These are phyloP conservation scores for Acanthopleura granulata DNA, from an alignment of 2,888 invertebrate genomes.

Conservation along the genomic window DNA sequence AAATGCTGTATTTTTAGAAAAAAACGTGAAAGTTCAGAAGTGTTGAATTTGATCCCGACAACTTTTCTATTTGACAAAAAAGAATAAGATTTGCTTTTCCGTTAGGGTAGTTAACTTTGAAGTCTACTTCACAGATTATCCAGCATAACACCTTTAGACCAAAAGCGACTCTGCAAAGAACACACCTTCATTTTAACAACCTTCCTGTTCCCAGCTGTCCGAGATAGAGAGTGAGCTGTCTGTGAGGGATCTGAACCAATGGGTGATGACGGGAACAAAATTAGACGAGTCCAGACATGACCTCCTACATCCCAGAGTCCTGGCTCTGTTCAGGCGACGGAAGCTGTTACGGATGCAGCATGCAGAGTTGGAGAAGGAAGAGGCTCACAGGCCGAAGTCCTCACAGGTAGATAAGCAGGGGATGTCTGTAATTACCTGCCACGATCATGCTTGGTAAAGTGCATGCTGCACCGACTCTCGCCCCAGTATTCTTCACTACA, in stretches of 20 bases:
- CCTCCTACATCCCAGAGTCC: slow-evolving; percentile 53
- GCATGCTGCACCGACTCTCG: no score
- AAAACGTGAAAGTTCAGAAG: no score
- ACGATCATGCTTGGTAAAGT: no score
- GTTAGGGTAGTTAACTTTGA: neutral
- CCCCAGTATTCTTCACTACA: no score
- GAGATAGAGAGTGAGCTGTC: slow-evolving; percentile 45
- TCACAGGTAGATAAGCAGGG: slow-evolving; percentile 43
- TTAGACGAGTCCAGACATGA: slow-evolving; percentile 32
- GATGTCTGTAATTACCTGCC: no score
- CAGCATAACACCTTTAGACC: neutral
- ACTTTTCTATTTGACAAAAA: no score
- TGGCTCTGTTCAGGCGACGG: slow-evolving; percentile 39
- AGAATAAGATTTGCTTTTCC: no score
- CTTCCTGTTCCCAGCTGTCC: slow-evolving; percentile 31
- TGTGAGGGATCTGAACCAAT: slow-evolving; percentile 40
- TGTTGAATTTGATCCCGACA: no score
- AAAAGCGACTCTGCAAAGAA: neutral
- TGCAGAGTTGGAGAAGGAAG: slow-evolving; percentile 34
- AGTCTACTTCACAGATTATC: neutral
- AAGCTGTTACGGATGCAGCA: slow-evolving; percentile 35
- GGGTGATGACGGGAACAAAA: slow-evolving; percentile 45
- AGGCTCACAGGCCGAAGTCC: slow-evolving; percentile 53
- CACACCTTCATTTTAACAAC: neutral
- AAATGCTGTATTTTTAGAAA: no score